Conservation (phyloP, 2,113 vertebrate genomes). For the Tauraco erythrolophus region DNA sequence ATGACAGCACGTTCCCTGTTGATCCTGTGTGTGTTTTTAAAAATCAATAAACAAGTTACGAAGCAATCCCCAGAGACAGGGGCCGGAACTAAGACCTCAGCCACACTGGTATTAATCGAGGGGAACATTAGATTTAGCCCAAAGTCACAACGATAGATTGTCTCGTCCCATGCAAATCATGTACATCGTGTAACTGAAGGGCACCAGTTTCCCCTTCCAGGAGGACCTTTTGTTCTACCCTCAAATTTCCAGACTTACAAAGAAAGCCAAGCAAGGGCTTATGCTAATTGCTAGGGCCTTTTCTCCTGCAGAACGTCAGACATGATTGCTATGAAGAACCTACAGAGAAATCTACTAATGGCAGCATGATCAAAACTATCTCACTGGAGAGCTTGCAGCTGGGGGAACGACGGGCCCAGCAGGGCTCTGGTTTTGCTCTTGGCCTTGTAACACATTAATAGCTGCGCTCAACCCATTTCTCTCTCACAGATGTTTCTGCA, state of each 20-base stretch:
- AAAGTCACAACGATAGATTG: rapidly evolving
- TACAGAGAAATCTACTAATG: background rate
- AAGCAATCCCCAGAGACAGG: background rate
- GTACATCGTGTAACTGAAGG: rapidly evolving
- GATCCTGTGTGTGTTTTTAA: slow-evolving; percentile 76
- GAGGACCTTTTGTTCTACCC: background rate
- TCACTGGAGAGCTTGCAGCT: background rate
- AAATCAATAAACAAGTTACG: background rate
- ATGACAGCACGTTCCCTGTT: slow-evolving; percentile 91
- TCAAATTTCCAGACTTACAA: background rate
- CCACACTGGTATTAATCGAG: background rate
- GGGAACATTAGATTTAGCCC: background rate
- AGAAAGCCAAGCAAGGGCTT: background rate
- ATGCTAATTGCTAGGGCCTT: background rate
- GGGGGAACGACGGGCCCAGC: background rate
- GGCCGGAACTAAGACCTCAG: background rate
- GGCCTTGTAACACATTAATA: background rate
- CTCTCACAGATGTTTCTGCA: background rate
- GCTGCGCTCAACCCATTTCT: background rate
- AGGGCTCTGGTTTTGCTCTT: background rate
- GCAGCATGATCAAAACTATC: background rate
- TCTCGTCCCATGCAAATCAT: background rate
- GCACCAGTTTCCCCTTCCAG: background rate
- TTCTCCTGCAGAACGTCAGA: background rate
- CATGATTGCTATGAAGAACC: rapidly evolving